Base-by-base conservation (phyloP, 2,797 vertebrate genomes). In the Limosa lapponica region DNA sequence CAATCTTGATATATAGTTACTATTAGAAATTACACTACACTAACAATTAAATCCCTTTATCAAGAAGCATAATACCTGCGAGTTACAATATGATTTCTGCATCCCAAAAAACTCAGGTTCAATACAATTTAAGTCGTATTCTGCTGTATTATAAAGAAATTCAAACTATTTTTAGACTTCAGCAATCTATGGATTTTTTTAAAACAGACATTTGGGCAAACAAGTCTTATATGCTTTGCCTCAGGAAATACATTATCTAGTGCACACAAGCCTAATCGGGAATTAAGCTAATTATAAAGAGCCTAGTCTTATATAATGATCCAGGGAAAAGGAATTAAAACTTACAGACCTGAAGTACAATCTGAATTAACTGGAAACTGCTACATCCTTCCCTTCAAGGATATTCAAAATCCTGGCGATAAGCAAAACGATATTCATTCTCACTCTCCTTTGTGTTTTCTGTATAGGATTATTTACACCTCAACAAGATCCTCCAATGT, bases 201-300 rank as follows among this genome's bases (percentile, higher is more conserved):
- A 1, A 44, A 90, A 79, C 24, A 82, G 49, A 46, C 43, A 79
- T 71, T 82, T 66, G 32, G 67, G 67, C 82, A 77, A 91, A 73
- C 17, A 62, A 70, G 28, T n/a, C 41, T 82, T 61, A 87, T 7
- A 46, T 28, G 52, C 51, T 88, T 85, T 91, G 75, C 87, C 93
- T 87, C 66, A 24, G 87, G 85, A 93, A 96, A 93, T 34, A 73
- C 10, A 46, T 57, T 91, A 91, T 37, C 84, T 82, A 74, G 57
- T 49, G 52, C 89, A 94, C 75, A 88, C 49, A 82, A 93, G 36
- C 30, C 69, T 95, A 86, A 90, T 57, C 10, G 0, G 28, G 91
- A 89, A 95, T 83, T 95, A 91, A 92, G 46, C 91, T 90, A 90
- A 96, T 96, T 92, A 96, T 87, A 86, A 90, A 93, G 61, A 91